phyloP scores from a whole-genome alignment of 2,888 invertebrate species.

The Pandemis heparana region DNA sequence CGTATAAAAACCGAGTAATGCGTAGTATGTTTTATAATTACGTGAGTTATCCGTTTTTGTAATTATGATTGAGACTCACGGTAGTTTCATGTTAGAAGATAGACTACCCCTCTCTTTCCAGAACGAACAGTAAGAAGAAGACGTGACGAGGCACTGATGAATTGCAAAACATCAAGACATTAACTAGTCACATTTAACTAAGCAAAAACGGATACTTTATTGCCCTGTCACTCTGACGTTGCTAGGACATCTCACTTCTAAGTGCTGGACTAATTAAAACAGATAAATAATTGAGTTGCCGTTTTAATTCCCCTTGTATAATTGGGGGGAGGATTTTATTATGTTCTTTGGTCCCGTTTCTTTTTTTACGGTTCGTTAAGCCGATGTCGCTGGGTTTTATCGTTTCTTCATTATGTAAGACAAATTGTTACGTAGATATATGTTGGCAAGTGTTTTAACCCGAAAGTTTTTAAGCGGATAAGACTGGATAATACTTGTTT shows the following conservation, averaged over 20 bases:
- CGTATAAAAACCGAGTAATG: no score
- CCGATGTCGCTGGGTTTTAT: slow-evolving; percentile 15
- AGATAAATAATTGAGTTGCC: slow-evolving; percentile 39
- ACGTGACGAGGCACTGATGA: no score
- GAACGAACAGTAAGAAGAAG: no score
- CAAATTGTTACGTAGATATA: not conserved
- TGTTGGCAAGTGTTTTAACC: no score
- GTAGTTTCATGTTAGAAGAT: no score
- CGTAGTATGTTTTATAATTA: no score
- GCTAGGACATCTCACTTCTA: slow-evolving; percentile 14
- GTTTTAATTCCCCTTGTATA: slow-evolving; percentile 28
- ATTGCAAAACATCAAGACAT: no score
- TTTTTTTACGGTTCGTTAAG: slow-evolving; percentile 32
- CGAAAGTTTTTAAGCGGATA: no score
- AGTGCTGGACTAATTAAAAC: slow-evolving; percentile 27
- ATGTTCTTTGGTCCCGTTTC: slow-evolving; percentile 29
- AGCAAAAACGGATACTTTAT: not conserved
- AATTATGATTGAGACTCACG: no score
- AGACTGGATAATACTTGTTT: no score
- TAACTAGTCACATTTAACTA: not conserved
- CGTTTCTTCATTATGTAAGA: slow-evolving; percentile 5
- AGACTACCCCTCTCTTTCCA: no score
- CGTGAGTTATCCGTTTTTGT: no score
- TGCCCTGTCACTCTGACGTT: not conserved
- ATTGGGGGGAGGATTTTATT: slow-evolving; percentile 31